phyloP scores from a whole-genome alignment of 2,888 invertebrate genomes.

The Eupithecia vulgata region DNA sequence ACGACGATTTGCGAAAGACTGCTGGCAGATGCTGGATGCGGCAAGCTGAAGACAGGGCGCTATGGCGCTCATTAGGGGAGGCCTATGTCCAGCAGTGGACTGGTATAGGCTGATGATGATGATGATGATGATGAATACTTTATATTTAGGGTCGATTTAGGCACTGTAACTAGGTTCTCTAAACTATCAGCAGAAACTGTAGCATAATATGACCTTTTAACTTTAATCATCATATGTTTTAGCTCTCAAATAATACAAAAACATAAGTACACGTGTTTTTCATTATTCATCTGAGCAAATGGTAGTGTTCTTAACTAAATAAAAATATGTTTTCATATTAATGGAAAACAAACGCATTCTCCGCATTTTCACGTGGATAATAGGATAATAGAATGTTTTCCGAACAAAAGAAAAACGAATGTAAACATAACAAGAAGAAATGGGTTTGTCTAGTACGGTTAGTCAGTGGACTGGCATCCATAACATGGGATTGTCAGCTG shows the following conservation, averaged over 20 bases:
- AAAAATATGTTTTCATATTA: not conserved
- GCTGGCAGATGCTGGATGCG: no score
- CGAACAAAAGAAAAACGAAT: conserved; percentile 44
- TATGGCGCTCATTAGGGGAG: no score
- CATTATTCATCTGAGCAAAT: not conserved
- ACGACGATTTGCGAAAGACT: no score
- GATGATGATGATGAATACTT: no score
- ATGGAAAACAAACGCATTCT: conserved; percentile 14
- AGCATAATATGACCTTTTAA: not conserved
- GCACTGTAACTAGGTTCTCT: not conserved
- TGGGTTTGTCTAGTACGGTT: conserved; percentile 52
- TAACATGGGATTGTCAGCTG: conserved; percentile 73
- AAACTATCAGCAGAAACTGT: not conserved
- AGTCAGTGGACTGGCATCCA: conserved; percentile 72
- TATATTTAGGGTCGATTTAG: not conserved
- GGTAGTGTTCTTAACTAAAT: not conserved
- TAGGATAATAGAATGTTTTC: conserved; percentile 36
- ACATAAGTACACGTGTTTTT: not conserved
- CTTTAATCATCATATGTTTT: no score
- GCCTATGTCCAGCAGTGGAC: no score
- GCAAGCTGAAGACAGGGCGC: no score
- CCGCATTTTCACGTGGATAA: conserved; percentile 40
- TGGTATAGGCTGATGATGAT: no score
- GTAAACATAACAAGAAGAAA: conserved; percentile 50
- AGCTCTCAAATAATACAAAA: no score